These are phyloP conservation scores for Rhagoletis pomonella DNA, from an alignment of 1,140 invertebrate genomes.

Conservation along the genomic window DNA sequence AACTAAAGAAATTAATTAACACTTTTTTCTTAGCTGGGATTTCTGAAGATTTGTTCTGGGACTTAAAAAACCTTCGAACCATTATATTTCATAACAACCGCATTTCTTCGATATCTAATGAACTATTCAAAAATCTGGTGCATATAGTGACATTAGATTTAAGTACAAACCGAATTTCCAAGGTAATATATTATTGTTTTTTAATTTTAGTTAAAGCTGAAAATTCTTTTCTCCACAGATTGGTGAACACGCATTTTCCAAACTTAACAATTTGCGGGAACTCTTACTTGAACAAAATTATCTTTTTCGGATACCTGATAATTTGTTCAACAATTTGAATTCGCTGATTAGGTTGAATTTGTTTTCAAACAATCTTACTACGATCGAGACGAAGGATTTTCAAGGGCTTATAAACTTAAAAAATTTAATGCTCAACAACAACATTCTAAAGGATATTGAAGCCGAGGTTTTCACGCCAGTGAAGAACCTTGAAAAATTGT, in stretches of 20 bases:
- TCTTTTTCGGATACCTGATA: conserved; percentile 75
- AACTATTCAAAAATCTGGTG: conserved; percentile 76
- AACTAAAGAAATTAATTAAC: too few relatives aligned
- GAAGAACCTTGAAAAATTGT: conserved; percentile 75
- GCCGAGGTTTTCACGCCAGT: conserved; percentile 75
- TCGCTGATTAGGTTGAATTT: conserved; percentile 78
- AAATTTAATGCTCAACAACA: conserved; percentile 79
- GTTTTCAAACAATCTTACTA: conserved; percentile 78
- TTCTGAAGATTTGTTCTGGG: conserved; percentile 77
- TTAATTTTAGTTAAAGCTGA: neutral
- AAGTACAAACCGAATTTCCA: conserved; percentile 77
- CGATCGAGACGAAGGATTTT: conserved; percentile 76
- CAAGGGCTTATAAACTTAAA: conserved; percentile 77
- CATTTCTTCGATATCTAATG: conserved; percentile 77
- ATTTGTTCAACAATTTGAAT: conserved; percentile 74
- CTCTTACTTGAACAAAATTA: conserved; percentile 79
- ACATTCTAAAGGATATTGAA: conserved; percentile 76
- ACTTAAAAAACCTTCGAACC: conserved; percentile 77
- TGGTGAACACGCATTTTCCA: conserved; percentile 74
- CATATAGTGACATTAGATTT: conserved; percentile 77
- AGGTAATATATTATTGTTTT: conserved; percentile 61
- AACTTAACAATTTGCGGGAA: conserved; percentile 76
- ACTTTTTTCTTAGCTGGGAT: conserved; percentile 61
- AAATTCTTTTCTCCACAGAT: conserved; percentile 63
- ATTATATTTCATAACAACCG: conserved; percentile 79